Evolutionary conservation across 2,797 vertebrate genomes (phyloP).

Genomic region (Tympanoctomys barrerae): DNA sequence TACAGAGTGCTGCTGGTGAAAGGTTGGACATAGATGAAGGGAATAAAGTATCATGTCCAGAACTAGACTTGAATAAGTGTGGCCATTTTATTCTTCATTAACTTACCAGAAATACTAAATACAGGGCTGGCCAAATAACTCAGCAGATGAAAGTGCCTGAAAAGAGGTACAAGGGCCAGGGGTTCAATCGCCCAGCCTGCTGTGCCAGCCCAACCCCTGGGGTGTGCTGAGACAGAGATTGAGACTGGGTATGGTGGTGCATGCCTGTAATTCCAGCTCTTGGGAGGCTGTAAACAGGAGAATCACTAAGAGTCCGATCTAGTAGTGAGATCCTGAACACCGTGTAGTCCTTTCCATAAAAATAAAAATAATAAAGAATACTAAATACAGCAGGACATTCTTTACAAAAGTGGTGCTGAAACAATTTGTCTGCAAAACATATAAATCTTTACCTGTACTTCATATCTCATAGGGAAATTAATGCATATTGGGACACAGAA

Average conservation of each 20-base stretch:
- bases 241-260: no score
- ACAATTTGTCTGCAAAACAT: neutral
- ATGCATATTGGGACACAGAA: neutral
- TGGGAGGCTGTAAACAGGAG: no score
- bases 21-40: neutral
- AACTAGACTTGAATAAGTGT: neutral
- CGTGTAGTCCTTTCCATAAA: no score
- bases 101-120: neutral
- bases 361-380: neutral
- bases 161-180: no score
- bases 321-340: no score
- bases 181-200: no score
- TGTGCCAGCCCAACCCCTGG: no score
- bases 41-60: neutral
- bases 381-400: neutral
- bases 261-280: no score
- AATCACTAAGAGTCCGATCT: no score
- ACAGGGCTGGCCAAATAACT: neutral
- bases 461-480: neutral
- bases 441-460: neutral
- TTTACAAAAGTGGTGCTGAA: neutral
- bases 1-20: neutral
- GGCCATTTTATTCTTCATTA: neutral
- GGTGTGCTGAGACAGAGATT: no score
- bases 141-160: no score